Conservation (phyloP, 2,888 invertebrate genomes). For the Athalia cordata region DNA sequence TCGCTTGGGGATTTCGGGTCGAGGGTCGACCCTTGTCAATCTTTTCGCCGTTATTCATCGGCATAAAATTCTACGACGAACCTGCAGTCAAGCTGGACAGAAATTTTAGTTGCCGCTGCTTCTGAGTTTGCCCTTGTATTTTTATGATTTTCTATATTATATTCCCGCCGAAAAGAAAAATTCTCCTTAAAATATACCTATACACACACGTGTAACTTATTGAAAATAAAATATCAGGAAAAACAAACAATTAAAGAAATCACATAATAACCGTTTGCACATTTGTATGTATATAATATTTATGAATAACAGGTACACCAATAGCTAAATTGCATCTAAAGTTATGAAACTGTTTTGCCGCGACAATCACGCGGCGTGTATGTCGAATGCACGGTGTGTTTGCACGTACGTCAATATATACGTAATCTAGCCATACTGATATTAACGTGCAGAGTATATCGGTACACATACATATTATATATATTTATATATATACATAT, state of each 20-base stretch:
- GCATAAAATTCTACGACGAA: conserved; percentile 10
- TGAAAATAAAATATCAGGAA: too few relatives aligned
- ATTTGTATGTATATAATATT: not conserved
- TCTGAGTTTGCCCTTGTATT: too few relatives aligned
- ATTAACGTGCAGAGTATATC: not conserved
- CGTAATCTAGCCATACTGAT: not conserved
- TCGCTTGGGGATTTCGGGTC: conserved; percentile 9
- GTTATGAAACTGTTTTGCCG: conserved; percentile 63
- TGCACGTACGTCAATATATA: not conserved
- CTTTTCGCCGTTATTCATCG: conserved; percentile 36
- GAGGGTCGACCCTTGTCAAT: conserved; percentile 38
- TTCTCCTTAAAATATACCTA: too few relatives aligned
- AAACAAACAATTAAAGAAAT: not conserved
- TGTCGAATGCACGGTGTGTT: not conserved
- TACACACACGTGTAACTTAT: too few relatives aligned
- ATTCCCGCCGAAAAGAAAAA: too few relatives aligned
- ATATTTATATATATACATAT: not conserved
- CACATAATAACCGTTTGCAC: conserved; percentile 15
- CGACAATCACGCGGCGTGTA: conserved; percentile 50
- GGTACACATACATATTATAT: not conserved
- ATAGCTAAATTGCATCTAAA: conserved; percentile 51
- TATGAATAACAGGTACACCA: not conserved
- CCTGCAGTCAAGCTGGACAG: not conserved
- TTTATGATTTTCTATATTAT: too few relatives aligned
- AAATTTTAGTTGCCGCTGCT: too few relatives aligned